Evolutionary conservation across 2,113 vertebrate genomes (phyloP).

Genomic region (Gavia stellata): DNA sequence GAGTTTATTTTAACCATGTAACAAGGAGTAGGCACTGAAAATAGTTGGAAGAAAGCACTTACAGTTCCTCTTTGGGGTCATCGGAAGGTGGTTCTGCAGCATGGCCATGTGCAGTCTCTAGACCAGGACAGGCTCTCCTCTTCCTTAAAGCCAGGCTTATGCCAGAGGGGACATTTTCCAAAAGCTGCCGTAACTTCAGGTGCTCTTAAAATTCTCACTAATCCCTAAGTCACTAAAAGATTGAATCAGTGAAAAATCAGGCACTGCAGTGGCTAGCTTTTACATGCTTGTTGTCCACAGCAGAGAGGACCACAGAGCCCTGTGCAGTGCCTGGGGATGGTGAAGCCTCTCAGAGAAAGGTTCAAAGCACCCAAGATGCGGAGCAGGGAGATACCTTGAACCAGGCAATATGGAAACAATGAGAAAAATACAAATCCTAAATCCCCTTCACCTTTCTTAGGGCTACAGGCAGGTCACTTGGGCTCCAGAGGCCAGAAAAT

Average conservation of each 20-base stretch:
- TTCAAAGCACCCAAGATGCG: not conserved
- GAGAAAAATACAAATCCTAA: not conserved
- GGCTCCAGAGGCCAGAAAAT: not conserved
- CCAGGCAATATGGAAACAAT: not conserved
- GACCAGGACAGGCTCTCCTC: not conserved
- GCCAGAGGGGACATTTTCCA: not conserved
- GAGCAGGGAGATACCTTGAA: not conserved
- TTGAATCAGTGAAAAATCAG: not conserved
- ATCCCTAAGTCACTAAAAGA: not conserved
- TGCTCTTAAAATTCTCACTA: not conserved
- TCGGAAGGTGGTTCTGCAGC: not conserved
- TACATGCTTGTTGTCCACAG: not conserved
- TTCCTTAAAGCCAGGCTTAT: not conserved
- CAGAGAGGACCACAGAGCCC: not conserved
- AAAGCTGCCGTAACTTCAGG: not conserved
- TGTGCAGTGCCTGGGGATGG: not conserved
- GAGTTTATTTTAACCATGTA: not conserved
- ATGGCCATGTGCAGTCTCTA: fast-evolving
- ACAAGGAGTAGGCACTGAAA: not conserved
- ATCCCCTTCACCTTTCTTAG: not conserved
- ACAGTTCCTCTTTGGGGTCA: not conserved
- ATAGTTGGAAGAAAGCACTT: not conserved
- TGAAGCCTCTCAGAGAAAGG: not conserved
- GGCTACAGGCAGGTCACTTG: not conserved
- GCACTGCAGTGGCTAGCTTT: not conserved